Conservation (phyloP, 2,888 invertebrate genomes). For the Lapara coniferarum region DNA sequence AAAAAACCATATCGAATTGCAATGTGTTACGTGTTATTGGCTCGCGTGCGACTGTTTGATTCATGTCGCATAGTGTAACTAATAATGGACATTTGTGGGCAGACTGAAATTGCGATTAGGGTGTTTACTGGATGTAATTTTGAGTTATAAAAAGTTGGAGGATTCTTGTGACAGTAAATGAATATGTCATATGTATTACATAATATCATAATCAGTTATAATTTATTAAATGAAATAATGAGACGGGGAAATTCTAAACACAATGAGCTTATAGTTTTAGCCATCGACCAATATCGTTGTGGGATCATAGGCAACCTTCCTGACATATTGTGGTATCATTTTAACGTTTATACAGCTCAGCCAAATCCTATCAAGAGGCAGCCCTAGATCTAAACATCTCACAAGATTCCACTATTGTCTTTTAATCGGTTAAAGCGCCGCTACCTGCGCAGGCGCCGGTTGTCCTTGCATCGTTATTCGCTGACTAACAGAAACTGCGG, state of each 20-base stretch:
- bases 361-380: constrained; percentile 34
- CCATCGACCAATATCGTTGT: too few species aligned
- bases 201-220: too few species aligned
- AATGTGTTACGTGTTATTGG: constrained; percentile 19
- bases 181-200: too few species aligned
- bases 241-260: too few species aligned
- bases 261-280: too few species aligned
- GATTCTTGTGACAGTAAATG: too few species aligned
- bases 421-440: constrained; percentile 38
- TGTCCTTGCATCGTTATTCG: constrained; percentile 28
- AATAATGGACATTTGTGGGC: constrained; percentile 4
- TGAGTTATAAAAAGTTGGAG: too few species aligned
- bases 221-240: too few species aligned
- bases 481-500: constrained; percentile 4
- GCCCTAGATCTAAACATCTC: constrained; percentile 48
- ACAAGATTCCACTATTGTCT: constrained; percentile 50
- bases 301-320: too few species aligned
- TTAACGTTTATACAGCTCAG: not conserved
- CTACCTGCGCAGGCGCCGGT: constrained; percentile 51
- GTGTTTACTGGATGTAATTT: too few species aligned
- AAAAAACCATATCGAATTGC: constrained; percentile 33
- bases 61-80: not conserved
- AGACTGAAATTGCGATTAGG: not conserved
- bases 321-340: not conserved
- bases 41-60: constrained; percentile 7